Conservation (phyloP, 2,113 vertebrate genomes). For the Ancistrus triradiatus region DNA sequence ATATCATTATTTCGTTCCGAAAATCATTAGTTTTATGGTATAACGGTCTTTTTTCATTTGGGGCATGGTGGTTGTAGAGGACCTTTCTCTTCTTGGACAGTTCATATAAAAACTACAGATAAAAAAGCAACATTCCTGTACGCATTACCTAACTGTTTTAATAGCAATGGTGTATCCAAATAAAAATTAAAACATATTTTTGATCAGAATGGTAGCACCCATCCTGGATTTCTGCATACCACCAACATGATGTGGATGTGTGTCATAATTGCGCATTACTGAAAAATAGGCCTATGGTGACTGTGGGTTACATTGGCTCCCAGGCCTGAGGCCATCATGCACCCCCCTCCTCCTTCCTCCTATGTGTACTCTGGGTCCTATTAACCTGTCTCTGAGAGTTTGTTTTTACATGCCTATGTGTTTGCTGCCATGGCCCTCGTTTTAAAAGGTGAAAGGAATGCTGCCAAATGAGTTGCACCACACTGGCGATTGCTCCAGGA, state of each 20-base stretch:
- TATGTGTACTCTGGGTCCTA: constrained; percentile 50
- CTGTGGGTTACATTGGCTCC: constrained; percentile 43
- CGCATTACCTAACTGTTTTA: no score
- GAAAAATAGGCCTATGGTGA: no score
- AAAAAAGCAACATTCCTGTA: no score
- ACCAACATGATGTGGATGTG: no score
- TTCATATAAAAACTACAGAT: no score
- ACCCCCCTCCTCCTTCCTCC: constrained; percentile 5
- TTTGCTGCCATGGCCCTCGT: constrained; percentile 46
- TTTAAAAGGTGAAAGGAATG: constrained; percentile 54
- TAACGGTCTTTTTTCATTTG: constrained; percentile 54
- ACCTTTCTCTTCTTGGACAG: constrained; percentile 21
- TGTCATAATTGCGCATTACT: no score
- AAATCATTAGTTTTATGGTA: constrained; percentile 56
- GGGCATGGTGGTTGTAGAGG: constrained; percentile 33
- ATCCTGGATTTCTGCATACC: no score
- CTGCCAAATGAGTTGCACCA: constrained; percentile 55
- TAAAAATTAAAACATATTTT: no score
- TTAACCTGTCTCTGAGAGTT: constrained; percentile 57
- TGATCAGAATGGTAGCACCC: no score
- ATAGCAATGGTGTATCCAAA: no score
- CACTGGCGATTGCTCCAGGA: constrained; percentile 46
- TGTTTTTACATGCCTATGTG: constrained; percentile 51
- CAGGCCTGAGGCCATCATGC: constrained; percentile 26
- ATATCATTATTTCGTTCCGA: constrained; percentile 57